Evolutionary conservation across 35 echinoderm and acorn worm species (phyloP).

Genomic region (Heliocidaris tuberculata): DNA sequence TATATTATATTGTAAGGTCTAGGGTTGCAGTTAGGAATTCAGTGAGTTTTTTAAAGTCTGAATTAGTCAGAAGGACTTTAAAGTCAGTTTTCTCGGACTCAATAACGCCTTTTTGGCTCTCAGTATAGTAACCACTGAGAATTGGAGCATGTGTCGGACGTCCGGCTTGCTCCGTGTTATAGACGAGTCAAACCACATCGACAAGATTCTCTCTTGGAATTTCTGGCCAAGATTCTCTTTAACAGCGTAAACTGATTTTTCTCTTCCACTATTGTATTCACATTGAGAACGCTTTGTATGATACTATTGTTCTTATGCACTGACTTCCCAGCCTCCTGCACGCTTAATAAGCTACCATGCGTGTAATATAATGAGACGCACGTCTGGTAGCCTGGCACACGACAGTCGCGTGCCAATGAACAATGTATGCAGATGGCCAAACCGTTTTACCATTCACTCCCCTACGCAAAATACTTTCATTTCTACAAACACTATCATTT

Average conservation of each 20-base stretch:
- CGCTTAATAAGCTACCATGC: conserved; percentile 15
- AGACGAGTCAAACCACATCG: not conserved
- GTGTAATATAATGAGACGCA: not conserved
- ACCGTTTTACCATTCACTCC: not conserved
- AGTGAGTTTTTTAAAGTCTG: too few relatives aligned
- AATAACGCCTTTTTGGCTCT: too few relatives aligned
- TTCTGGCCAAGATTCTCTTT: not conserved
- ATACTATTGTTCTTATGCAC: not conserved
- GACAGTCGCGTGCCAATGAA: not conserved
- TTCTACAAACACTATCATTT: not conserved
- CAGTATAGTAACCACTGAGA: too few relatives aligned
- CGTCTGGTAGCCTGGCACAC: not conserved
- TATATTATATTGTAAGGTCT: too few relatives aligned
- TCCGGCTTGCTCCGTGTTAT: too few relatives aligned
- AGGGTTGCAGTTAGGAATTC: too few relatives aligned
- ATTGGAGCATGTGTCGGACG: too few relatives aligned
- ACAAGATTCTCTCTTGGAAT: not conserved
- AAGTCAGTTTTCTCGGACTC: too few relatives aligned
- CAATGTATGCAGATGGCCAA: not conserved
- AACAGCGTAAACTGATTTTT: not conserved
- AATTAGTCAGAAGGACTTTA: too few relatives aligned
- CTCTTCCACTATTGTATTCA: not conserved
- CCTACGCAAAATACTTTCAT: not conserved
- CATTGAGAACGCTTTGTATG: not conserved
- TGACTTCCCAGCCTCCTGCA: not conserved